phyloP scores from a whole-genome alignment of 2,797 vertebrate genomes.

The Schizopygopsis malacanthus region DNA sequence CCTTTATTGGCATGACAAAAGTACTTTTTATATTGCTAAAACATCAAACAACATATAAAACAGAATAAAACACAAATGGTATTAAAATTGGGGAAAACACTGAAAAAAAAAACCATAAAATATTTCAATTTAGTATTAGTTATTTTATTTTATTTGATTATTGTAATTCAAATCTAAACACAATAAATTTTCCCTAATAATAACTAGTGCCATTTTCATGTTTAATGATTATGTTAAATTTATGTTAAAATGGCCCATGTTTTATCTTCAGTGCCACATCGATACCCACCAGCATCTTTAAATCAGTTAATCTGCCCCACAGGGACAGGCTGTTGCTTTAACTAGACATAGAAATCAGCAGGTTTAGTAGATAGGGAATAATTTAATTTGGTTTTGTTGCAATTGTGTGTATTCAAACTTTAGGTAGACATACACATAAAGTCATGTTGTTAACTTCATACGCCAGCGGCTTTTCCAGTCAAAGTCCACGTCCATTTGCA shows the following conservation, averaged over 20 bases:
- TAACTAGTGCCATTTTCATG: background rate
- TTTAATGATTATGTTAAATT: background rate
- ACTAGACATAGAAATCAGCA: slow-evolving; percentile 5
- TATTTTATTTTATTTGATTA: no score
- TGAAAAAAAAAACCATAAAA: no score
- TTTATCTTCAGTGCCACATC: background rate
- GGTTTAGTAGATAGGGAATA: background rate
- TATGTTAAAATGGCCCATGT: background rate
- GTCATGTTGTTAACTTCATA: slow-evolving; percentile 66
- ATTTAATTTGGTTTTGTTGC: background rate
- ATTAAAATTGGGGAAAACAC: no score
- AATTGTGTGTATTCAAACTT: slow-evolving; percentile 9
- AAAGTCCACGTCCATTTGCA: slow-evolving; percentile 71
- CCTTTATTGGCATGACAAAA: background rate
- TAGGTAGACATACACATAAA: slow-evolving; percentile 54
- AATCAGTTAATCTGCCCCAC: background rate
- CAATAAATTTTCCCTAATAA: background rate
- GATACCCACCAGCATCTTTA: background rate
- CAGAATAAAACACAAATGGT: no score
- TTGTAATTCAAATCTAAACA: background rate
- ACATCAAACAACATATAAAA: background rate
- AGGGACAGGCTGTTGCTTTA: slow-evolving; percentile 3
- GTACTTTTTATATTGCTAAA: background rate
- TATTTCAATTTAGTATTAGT: no score
- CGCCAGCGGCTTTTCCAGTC: slow-evolving; percentile 69